phyloP scores from a whole-genome alignment of 2,797 vertebrate species.

The Phoebastria nigripes region DNA sequence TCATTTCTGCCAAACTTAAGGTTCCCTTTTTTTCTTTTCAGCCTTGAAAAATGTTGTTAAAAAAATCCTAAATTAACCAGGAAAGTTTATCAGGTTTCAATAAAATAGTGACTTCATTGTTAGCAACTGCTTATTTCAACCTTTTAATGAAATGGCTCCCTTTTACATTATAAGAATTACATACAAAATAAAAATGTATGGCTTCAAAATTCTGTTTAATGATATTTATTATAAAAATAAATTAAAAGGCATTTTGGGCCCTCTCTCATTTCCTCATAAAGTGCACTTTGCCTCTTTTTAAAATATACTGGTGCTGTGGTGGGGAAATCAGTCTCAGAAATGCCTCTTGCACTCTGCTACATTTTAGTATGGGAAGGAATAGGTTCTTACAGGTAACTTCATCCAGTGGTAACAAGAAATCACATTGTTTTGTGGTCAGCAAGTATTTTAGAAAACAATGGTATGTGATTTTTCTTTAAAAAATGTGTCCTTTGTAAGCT shows the following conservation, averaged over 20 bases:
- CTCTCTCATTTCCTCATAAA: constrained; percentile 52
- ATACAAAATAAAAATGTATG: constrained; percentile 67
- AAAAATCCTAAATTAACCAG: constrained; percentile 69
- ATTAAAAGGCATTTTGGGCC: constrained; percentile 67
- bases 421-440: background rate
- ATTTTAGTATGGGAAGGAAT: background rate
- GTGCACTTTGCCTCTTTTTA: constrained; percentile 21
- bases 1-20: constrained; percentile 71
- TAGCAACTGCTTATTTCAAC: constrained; percentile 66
- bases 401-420: background rate
- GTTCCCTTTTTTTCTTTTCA: constrained; percentile 34
- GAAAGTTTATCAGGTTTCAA: constrained; percentile 74
- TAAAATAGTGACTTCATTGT: constrained; percentile 77
- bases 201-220: constrained; percentile 65
- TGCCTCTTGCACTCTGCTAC: background rate
- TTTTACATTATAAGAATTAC: constrained; percentile 57
- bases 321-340: constrained; percentile 2
- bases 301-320: constrained; percentile 33
- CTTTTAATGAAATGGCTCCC: constrained; percentile 56
- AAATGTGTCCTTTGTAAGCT: background rate
- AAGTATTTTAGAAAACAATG: background rate
- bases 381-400: background rate
- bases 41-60: constrained; percentile 68
- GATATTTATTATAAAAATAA: constrained; percentile 72
- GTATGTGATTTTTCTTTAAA: background rate